phyloP scores from a whole-genome alignment of 1,140 invertebrate genomes.

The Platyscapa corneri region DNA sequence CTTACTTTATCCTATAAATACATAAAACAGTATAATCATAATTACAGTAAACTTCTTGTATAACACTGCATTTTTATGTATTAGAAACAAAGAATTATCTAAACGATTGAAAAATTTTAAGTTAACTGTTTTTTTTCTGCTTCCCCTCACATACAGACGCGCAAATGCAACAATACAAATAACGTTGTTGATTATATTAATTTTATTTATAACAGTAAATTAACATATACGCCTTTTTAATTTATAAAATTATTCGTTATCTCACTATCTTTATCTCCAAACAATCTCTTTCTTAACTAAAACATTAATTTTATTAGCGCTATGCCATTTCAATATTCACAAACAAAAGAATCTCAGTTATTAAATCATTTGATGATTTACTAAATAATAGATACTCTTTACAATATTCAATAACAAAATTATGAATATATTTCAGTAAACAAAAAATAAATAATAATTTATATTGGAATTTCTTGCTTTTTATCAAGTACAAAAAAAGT shows the following conservation, averaged over 20 bases:
- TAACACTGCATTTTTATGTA: background rate
- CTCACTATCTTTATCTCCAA: background rate
- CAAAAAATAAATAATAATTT: background rate
- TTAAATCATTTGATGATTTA: background rate
- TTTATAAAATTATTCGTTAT: background rate
- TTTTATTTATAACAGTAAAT: background rate
- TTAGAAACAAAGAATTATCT: background rate
- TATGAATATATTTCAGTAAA: background rate
- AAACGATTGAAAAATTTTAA: no score
- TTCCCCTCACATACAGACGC: background rate
- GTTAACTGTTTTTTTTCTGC: background rate
- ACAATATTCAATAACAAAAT: background rate
- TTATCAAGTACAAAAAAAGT: constrained; percentile 2
- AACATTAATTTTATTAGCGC: background rate
- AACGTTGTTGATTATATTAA: background rate
- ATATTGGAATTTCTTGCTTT: background rate
- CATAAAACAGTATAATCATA: background rate
- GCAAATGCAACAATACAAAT: background rate
- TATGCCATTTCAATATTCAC: background rate
- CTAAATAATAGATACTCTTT: background rate
- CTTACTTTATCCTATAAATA: background rate
- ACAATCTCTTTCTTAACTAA: background rate
- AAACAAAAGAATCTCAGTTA: background rate
- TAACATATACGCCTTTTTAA: background rate
- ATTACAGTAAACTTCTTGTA: background rate